phyloP scores from a whole-genome alignment of 2,113 vertebrate genomes.

The Clarias gariepinus region DNA sequence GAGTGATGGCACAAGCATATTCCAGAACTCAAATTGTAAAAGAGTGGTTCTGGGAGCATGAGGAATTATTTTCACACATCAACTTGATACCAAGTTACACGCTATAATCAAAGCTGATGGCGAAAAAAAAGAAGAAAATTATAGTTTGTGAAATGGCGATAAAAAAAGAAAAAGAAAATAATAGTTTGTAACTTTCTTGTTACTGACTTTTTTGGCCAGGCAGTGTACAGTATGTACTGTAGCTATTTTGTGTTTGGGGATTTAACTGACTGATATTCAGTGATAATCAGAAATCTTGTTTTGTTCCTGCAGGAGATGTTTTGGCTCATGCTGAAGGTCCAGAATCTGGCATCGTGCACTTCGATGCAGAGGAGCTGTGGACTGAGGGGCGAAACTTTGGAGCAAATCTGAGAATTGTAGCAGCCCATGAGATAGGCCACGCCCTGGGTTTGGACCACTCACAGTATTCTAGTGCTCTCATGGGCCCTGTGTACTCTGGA shows the following conservation, averaged over 20 bases:
- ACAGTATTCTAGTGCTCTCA: constrained; percentile 73
- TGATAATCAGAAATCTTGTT: background rate
- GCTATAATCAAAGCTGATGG: too few relatives aligned
- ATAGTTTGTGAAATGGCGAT: too few relatives aligned
- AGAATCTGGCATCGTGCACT: constrained; percentile 80
- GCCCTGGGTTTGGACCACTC: constrained; percentile 86
- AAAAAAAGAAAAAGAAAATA: too few relatives aligned
- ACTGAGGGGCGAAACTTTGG: constrained; percentile 75
- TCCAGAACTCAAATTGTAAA: too few relatives aligned
- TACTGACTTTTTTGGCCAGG: too few relatives aligned
- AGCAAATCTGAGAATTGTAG: constrained; percentile 82
- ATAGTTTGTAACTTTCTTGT: too few relatives aligned
- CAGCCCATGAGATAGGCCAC: constrained; percentile 85
- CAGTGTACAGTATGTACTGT: too few relatives aligned
- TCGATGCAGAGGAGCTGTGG: constrained; percentile 82
- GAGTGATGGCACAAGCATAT: too few relatives aligned
- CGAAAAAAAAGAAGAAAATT: too few relatives aligned
- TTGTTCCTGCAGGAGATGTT: constrained; percentile 69
- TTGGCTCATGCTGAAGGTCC: constrained; percentile 84
- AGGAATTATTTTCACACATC: too few relatives aligned
- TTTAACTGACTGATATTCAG: background rate
- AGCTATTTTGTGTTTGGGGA: background rate
- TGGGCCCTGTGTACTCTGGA: constrained; percentile 82
- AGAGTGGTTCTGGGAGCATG: too few relatives aligned
- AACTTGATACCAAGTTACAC: too few relatives aligned